A percentile compares a stretch with the other conserved stretches of the same genome.
These are phyloP conservation scores for Sphaerophoria rueppellii DNA, from an alignment of 2,888 invertebrate species.

Conservation along the genomic window DNA sequence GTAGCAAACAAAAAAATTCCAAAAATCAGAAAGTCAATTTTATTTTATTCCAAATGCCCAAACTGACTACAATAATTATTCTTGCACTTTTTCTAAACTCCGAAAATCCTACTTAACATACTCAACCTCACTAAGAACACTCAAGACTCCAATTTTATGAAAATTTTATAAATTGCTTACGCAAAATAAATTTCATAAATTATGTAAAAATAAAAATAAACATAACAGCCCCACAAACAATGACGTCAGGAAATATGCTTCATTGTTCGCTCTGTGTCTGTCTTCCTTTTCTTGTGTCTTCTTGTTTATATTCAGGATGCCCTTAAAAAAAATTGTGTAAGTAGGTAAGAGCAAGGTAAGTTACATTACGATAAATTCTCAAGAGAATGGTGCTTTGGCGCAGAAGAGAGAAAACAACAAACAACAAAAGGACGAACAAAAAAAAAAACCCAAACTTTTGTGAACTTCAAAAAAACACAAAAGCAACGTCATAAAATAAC, in stretches of 20 bases:
- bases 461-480: constrained; percentile 30
- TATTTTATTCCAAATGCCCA: too few species aligned
- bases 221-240: constrained; percentile 24
- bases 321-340: constrained; percentile 7
- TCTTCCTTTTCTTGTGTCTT: background rate
- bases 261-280: constrained; percentile 1
- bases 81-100: too few species aligned
- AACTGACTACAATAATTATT: too few species aligned
- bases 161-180: constrained; percentile 64
- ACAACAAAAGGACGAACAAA: background rate
- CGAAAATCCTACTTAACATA: background rate
- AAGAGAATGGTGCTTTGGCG: background rate
- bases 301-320: constrained; percentile 14
- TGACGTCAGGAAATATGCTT: constrained; percentile 32
- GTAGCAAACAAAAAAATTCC: too few species aligned
- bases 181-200: constrained; percentile 59
- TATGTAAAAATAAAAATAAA: constrained; percentile 35
- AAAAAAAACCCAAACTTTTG: constrained; percentile 7
- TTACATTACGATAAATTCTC: constrained; percentile 20
- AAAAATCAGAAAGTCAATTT: too few species aligned
- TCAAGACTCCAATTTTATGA: constrained; percentile 16
- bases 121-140: background rate
- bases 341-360: constrained; percentile 21
- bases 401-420: background rate
- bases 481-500: constrained; percentile 64